phyloP scores from a whole-genome alignment of 2,797 vertebrate genomes.

The Brachymystax lenok region DNA sequence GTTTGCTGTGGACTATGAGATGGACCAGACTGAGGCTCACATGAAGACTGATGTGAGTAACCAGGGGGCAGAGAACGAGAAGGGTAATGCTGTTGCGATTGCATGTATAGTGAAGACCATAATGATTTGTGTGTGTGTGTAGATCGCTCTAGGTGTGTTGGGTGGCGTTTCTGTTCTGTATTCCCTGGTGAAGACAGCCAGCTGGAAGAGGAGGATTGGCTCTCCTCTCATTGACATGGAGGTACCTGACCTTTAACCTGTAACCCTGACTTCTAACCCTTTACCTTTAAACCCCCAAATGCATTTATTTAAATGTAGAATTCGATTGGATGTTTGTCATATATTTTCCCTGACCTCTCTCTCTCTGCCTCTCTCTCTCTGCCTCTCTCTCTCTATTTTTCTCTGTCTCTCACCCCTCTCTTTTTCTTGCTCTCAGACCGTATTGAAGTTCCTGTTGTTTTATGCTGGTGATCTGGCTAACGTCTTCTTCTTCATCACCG shows the following conservation, averaged over 20 bases:
- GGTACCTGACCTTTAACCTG: constrained; percentile 61
- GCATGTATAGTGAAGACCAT: not conserved
- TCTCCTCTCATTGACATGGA: constrained; percentile 86
- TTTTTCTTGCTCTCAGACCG: constrained; percentile 70
- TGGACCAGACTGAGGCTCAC: constrained; percentile 87
- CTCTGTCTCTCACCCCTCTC: too few species aligned
- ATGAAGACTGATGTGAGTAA: constrained; percentile 88
- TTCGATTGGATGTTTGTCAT: not conserved
- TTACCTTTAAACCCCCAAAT: too few species aligned
- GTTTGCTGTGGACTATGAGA: constrained; percentile 90
- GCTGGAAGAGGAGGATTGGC: constrained; percentile 92
- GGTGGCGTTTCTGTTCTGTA: constrained; percentile 87
- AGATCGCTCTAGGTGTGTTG: constrained; percentile 92
- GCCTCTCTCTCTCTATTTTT: too few species aligned
- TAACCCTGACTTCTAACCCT: not conserved
- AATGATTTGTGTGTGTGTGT: constrained; percentile 22
- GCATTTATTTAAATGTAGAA: not conserved
- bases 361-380: too few species aligned
- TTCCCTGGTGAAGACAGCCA: constrained; percentile 91
- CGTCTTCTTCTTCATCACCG: constrained; percentile 90
- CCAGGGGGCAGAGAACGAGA: not conserved
- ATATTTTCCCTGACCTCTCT: not conserved
- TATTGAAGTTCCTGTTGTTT: constrained; percentile 90
- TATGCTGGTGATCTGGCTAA: constrained; percentile 94
- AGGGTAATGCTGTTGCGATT: not conserved